Evolutionary conservation across 2,113 vertebrate species (phyloP), one percentile per base, ranked within the genome.

Genomic region (Cyprinus carpio): DNA sequence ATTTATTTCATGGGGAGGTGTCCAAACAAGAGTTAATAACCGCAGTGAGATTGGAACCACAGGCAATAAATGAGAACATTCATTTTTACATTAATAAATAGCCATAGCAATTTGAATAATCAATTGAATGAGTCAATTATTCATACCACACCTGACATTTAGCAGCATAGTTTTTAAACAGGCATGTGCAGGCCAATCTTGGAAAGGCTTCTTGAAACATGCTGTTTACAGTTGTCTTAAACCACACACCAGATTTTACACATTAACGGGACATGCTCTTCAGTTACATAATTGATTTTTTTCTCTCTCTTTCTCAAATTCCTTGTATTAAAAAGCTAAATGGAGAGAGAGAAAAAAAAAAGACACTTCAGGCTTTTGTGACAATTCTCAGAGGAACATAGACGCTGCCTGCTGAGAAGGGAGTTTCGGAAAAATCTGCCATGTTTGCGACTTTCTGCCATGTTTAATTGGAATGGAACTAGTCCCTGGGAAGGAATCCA

Each of bases 391-490:
- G 85, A 93, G 93, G 94, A 91, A 91, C 60, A 87, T 89, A 87
- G 90, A 91, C 89, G 90, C 90, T 92, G 92, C 92, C 92, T 93
- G 92, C 93, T 91, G 93, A 94, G 92, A 94, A 93, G 92, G 90
- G 90, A 90, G 87, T 94, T 93, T 93, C 90, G 92, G 92, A 92
- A 93, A 94, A 95, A 93, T 93, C 87, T 94, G 94, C 93, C 90
- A 86, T 91, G 93, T 92, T 92, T 93, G 94, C 94, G 90, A 94
- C 93, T 94, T 94, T 93, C 90, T 92, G 92, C 93, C 92, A 93
- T 93, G 92, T 95, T 95, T 93, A 94, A 94, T 93, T 94, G 94
- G 93, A 94, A 95, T 95, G 91, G 92, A 94, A 95, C 94, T 91
- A 90, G 92, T 95, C 93, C 93, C 91, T 92, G 88, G 92, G 93